These are phyloP conservation scores for Sebastes melanostomus DNA, from an alignment of 2,797 vertebrate genomes.

Conservation along the genomic window DNA sequence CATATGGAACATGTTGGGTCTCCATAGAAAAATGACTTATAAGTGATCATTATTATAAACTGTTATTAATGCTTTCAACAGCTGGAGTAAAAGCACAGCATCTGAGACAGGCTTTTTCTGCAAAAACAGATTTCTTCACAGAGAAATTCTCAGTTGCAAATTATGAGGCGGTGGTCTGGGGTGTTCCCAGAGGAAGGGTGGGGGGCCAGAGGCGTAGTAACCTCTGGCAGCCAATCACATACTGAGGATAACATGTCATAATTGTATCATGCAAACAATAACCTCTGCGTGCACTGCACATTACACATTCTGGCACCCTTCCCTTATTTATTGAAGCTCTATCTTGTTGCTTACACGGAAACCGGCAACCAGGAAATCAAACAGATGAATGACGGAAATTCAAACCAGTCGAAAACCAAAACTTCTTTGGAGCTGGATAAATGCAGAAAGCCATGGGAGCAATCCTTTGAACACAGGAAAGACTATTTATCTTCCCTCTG, in stretches of 20 bases:
- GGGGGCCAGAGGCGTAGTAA: conserved; percentile 1
- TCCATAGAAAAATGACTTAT: not conserved
- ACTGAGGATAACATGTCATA: conserved; percentile 13
- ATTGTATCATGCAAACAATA: conserved; percentile 12
- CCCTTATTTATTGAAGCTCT: not conserved
- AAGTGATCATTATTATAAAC: not conserved
- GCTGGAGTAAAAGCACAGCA: not conserved
- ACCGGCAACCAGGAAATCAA: conserved; percentile 10
- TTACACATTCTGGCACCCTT: not conserved
- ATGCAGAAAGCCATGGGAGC: not conserved
- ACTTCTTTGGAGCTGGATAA: not conserved
- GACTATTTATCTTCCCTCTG: not conserved
- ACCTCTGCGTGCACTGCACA: not conserved
- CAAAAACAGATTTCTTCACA: not conserved
- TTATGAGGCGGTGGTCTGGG: not conserved
- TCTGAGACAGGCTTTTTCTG: not conserved
- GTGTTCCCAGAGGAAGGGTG: conserved; percentile 20
- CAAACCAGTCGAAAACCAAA: not conserved
- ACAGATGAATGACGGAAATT: not conserved
- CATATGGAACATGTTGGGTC: not conserved
- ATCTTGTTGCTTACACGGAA: not conserved
- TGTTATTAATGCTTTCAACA: not conserved
- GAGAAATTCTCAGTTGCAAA: not conserved
- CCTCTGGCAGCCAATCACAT: conserved; percentile 36
- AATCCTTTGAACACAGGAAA: not conserved